Evolutionary conservation across 2,888 invertebrate species (phyloP), one percentile per base, ranked within the genome.

Genomic region (Hipparchia sbordonii): DNA sequence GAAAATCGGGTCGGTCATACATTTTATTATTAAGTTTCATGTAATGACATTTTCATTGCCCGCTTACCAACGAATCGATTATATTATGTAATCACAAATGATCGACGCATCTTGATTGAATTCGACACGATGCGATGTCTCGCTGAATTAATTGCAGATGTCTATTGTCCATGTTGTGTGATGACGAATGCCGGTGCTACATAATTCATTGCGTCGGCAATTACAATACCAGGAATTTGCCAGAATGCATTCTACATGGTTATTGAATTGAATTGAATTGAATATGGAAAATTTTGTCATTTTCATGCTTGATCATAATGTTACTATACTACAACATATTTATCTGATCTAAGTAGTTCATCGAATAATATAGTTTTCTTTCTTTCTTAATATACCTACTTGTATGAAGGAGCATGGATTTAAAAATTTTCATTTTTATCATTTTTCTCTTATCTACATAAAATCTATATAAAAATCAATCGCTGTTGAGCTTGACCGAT

Each of bases 101-200:
- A 60, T 60, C 5, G 59, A 39, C 59, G 59, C 12, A 39, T 60
- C 59, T 57, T 60, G 59, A 60, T 60, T 60, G 59, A 60, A 60
- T 60, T 39, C 10, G 59, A 39, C 59, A 60, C 33, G 33, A 46
- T 23, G 23, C 33, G 33, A 39, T 39, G 59, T 39, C 59, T 33
- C 39, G 39, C 39, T 39, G 39, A 60, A 60, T 60, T 39, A 60
- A 39, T 39, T 60, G 59, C 59, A 57, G 33, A 9, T 33, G 59
- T 8, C 33, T 33, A 5, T 33, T 7, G 8, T 46, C 8, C 52
- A 5, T 33, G 33, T 33, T 33, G 10, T 39, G 2, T 6, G 10
- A 23, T 33, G 48, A 48, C 10, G 10, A 33, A 39, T 39, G 39
- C 3, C 1, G 39, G 2, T 33, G 33, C 33, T 59, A 59, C 59